Evolutionary conservation across 2,797 vertebrate species (phyloP).

Genomic region (Austrolebias charrua): DNA sequence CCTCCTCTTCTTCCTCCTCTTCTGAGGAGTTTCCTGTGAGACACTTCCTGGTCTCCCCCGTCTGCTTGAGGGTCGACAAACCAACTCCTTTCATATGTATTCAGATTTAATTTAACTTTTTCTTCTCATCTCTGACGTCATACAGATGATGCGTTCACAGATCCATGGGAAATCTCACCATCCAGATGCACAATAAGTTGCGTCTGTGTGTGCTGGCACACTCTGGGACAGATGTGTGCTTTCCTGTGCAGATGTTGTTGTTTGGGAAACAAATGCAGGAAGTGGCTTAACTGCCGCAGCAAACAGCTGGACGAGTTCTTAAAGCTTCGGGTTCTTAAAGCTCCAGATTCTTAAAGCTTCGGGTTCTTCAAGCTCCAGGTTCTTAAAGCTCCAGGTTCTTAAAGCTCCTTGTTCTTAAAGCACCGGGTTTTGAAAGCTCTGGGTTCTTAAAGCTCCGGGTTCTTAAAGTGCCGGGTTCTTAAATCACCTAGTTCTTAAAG

Average conservation of each 20-base stretch:
- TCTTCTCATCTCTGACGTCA: background rate
- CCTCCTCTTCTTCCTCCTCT: conserved; percentile 15
- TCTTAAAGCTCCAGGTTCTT: too few species aligned
- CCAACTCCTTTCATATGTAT: too few species aligned
- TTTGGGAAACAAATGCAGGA: conserved; percentile 78
- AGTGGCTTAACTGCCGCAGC: conserved; percentile 68
- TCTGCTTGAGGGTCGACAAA: conserved; percentile 5
- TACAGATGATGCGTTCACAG: conserved; percentile 17
- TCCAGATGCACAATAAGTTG: conserved; percentile 7
- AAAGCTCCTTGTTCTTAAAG: too few species aligned
- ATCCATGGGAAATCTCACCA: conserved; percentile 25
- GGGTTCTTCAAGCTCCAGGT: too few species aligned
- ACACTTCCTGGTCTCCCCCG: conserved; percentile 2
- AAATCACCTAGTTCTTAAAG: conserved; percentile 58
- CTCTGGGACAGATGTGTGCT: conserved; percentile 66
- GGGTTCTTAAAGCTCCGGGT: too few species aligned
- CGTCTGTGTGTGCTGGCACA: background rate
- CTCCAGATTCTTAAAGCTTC: too few species aligned
- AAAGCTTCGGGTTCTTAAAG: conserved; percentile 14
- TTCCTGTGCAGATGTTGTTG: conserved; percentile 81
- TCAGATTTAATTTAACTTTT: background rate
- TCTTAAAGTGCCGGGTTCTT: too few species aligned
- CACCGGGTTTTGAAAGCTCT: too few species aligned
- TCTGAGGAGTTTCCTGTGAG: conserved; percentile 37
- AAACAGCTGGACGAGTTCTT: conserved; percentile 74